Conservation (phyloP, 2,797 vertebrate species). For the Cottoperca gobio region DNA sequence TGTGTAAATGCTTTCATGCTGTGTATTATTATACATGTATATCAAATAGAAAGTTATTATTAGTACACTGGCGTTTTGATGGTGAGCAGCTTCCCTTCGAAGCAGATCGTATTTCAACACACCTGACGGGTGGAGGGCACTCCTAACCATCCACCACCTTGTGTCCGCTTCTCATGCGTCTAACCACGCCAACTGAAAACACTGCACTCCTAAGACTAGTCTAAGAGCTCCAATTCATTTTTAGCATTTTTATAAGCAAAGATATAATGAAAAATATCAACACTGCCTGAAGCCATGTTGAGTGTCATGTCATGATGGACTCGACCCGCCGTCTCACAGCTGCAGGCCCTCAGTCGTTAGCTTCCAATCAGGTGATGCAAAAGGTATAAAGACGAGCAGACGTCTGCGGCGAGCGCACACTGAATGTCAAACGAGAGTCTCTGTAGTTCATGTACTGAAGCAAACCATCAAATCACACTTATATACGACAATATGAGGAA, state of each 20-base stretch:
- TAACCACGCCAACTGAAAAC: not conserved
- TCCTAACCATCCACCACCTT: not conserved
- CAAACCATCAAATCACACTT: not conserved
- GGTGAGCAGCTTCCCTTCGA: no score
- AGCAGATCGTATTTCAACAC: not conserved
- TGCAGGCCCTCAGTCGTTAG: constrained; percentile 24
- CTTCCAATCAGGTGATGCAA: not conserved
- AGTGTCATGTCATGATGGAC: not conserved
- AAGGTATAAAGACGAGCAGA: not conserved
- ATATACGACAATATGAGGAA: not conserved
- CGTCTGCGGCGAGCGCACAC: not conserved
- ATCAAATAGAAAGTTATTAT: no score
- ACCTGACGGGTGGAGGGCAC: not conserved
- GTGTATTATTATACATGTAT: no score
- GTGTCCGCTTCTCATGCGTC: not conserved
- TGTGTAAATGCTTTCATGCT: no score
- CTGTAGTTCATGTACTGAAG: not conserved
- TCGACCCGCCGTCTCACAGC: constrained; percentile 17
- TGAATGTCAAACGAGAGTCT: not conserved
- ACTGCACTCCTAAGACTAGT: not conserved
- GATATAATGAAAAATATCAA: not conserved
- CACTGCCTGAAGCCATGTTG: not conserved
- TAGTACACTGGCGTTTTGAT: no score
- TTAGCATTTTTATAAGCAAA: not conserved
- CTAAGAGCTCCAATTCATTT: not conserved